Evolutionary conservation across 92 coral and sea anemone species (phyloP).

Genomic region (Actinernus sp.): DNA sequence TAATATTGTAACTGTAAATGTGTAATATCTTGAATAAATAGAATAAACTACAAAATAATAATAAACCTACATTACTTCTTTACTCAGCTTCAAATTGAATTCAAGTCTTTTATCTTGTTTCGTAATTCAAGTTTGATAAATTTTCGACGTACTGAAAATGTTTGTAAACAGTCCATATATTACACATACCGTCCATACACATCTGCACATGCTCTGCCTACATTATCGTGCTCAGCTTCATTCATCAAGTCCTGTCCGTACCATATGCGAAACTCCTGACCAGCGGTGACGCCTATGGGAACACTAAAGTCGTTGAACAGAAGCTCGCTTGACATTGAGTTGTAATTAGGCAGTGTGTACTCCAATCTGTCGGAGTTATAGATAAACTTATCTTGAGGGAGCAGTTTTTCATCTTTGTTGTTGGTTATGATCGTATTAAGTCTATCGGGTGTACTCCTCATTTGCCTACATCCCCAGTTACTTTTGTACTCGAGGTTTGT

Average conservation of each 20-base stretch:
- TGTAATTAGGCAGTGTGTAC: not conserved
- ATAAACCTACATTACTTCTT: too few species aligned
- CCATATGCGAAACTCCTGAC: slow-evolving; percentile 7
- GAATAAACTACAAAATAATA: too few species aligned
- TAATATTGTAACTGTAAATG: too few species aligned
- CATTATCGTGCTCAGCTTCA: not conserved
- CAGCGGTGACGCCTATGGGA: not conserved
- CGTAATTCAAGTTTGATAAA: too few species aligned
- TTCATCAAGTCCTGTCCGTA: not conserved
- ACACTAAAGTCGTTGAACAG: not conserved
- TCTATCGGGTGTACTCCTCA: slow-evolving; percentile 1
- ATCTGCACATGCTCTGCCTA: not conserved
- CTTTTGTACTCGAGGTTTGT: not conserved
- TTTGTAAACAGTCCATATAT: not conserved
- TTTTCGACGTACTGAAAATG: too few species aligned
- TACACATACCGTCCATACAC: not conserved
- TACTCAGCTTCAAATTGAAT: too few species aligned
- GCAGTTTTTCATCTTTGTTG: not conserved
- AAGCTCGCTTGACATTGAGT: not conserved
- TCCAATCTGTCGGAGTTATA: not conserved
- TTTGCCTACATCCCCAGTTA: slow-evolving; percentile 21
- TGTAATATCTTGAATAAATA: too few species aligned
- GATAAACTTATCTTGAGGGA: not conserved
- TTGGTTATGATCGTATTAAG: slow-evolving; percentile 1
- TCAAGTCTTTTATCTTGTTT: too few species aligned